phyloP scores from a whole-genome alignment of 2,113 vertebrate genomes.

The Sprattus sprattus region DNA sequence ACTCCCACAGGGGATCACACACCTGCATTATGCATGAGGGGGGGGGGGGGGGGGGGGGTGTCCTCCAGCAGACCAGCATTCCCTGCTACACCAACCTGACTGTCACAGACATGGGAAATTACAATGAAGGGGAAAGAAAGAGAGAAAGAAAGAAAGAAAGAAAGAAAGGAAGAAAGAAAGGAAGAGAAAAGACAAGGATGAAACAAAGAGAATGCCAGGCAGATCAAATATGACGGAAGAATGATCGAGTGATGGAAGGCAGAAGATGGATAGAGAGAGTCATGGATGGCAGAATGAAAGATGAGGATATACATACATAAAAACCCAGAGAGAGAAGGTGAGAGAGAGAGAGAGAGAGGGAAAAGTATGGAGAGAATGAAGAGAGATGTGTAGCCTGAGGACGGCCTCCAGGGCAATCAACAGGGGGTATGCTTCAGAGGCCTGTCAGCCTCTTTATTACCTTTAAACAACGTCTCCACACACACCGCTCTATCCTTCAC shows the following conservation, averaged over 20 bases:
- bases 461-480: not conserved
- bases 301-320: too few species aligned
- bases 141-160: not conserved
- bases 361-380: not conserved
- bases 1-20: slow-evolving; percentile 19
- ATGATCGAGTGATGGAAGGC: too few species aligned
- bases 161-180: too few species aligned
- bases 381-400: not conserved
- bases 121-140: not conserved
- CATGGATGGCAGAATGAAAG: too few species aligned
- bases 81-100: not conserved
- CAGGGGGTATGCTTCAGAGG: not conserved
- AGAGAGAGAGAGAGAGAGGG: not conserved
- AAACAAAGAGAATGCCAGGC: not conserved
- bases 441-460: not conserved
- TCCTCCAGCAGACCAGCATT: slow-evolving; percentile 43
- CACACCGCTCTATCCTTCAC: not conserved
- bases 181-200: not conserved
- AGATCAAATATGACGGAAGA: not conserved
- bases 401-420: not conserved
- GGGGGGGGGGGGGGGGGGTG: slow-evolving; percentile 41
- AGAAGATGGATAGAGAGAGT: too few species aligned
- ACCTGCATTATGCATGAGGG: slow-evolving; percentile 54
- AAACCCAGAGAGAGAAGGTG: not conserved
- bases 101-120: not conserved